Conservation (phyloP, 37 sponge, comb jelly and placozoan species). For the Theonella swinhoei region DNA sequence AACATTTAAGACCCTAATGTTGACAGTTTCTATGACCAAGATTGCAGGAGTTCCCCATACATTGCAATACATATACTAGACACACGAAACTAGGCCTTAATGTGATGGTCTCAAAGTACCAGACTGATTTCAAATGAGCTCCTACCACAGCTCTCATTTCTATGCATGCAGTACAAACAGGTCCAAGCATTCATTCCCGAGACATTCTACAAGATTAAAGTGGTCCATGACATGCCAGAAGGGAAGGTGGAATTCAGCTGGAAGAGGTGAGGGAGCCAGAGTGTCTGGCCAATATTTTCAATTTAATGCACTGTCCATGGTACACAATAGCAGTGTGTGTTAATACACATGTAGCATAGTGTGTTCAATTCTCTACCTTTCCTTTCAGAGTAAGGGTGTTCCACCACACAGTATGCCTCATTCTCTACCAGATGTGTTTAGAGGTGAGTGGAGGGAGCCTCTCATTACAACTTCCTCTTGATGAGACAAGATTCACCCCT, state of each 20-base stretch:
- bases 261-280: constrained; percentile 72
- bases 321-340: neutral
- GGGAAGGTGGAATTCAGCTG: constrained; percentile 81
- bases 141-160: no score
- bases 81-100: no score
- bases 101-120: no score
- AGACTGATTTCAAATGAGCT: no score
- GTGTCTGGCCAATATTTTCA: neutral
- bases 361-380: neutral
- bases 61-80: no score
- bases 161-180: constrained; percentile 94
- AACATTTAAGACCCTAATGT: no score
- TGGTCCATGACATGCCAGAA: constrained; percentile 53
- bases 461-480: neutral
- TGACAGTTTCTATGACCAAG: no score
- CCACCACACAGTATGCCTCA: constrained; percentile 79
- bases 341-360: neutral
- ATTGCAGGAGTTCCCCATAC: no score
- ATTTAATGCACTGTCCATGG: neutral
- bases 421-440: constrained; percentile 86
- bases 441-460: constrained; percentile 50
- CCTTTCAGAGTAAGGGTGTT: constrained; percentile 77
- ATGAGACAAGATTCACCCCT: neutral
- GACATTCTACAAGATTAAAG: constrained; percentile 93
- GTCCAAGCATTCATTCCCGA: constrained; percentile 90